Evolutionary conservation across 2,797 vertebrate species (phyloP).

Genomic region (Propithecus perrieri): DNA sequence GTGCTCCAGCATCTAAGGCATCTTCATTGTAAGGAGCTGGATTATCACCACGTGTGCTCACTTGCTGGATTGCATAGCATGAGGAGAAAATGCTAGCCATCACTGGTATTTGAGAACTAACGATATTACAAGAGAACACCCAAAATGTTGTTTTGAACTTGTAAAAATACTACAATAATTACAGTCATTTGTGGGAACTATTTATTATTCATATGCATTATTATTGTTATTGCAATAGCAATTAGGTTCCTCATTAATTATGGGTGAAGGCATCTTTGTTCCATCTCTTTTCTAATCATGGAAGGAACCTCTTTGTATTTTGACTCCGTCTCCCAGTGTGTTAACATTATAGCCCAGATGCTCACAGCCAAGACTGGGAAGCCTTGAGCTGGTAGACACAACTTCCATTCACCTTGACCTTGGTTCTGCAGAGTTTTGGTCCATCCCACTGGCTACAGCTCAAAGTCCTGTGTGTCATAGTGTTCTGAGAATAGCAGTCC

Average conservation of each 20-base stretch:
- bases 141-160: not conserved
- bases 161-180: not conserved
- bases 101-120: not conserved
- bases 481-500: not conserved
- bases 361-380: not conserved
- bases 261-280: not conserved
- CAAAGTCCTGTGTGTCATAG: not conserved
- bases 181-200: not conserved
- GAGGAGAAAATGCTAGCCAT: not conserved
- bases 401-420: not conserved
- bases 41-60: not conserved
- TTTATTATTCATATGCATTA: not conserved
- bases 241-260: not conserved
- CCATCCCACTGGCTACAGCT: not conserved
- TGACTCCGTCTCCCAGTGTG: not conserved
- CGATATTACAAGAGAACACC: not conserved
- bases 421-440: not conserved
- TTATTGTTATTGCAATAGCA: not conserved
- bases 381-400: not conserved
- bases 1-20: not conserved
- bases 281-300: not conserved
- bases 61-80: fast-evolving
- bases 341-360: not conserved
- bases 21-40: not conserved
- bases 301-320: not conserved